Evolutionary conservation across 1,140 invertebrate genomes (phyloP), one percentile per base, ranked within the genome.

Genomic region (Drosophila novamexicana): DNA sequence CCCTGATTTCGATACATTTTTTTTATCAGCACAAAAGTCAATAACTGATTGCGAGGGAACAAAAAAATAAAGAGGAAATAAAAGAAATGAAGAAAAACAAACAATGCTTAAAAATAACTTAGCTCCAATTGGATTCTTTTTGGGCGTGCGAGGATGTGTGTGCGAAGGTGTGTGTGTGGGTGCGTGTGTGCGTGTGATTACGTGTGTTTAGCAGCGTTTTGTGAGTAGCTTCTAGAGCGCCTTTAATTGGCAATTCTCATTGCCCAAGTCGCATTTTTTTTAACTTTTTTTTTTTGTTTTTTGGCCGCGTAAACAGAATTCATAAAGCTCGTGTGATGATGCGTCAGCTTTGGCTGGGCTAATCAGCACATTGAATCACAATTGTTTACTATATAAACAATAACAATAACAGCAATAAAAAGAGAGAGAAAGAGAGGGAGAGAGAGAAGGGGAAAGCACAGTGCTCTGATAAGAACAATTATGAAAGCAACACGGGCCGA

Each of bases 21-120:
- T 42, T 88, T 89, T 89, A 88, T 88, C 84, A 83, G 84, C 83
- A 53, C 63, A 77, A 86, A 59, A 88, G 83, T 86, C 83, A 88
- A 88, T 86, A 86, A 82, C 82, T 86, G 82, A 86, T 86, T 88
- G 76, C 47, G 49, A 40, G 67, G 47, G 42, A 49, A 32, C n/a
- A 1, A 50, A 39, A 58, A 39, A 58, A 40, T 29, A 64, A 74
- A 34, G 54, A 49, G 34, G n/a, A 44, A 49, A 53, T 16, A 75
- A 54, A 50, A 70, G n/a, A 44, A 47, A 75, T 34, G 36, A 49
- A 66, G 53, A 59, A 67, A 52, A 56, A 65, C 63, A 71, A 77
- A 76, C 61, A 73, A 6, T 79, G 70, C 54, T 52, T 85, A 86
- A 69, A 63, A 85, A 86, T 86, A 86, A 66, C 65, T 2, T 8